Evolutionary conservation across 2,888 invertebrate species (phyloP).

Genomic region (Argynnis bischoffii): DNA sequence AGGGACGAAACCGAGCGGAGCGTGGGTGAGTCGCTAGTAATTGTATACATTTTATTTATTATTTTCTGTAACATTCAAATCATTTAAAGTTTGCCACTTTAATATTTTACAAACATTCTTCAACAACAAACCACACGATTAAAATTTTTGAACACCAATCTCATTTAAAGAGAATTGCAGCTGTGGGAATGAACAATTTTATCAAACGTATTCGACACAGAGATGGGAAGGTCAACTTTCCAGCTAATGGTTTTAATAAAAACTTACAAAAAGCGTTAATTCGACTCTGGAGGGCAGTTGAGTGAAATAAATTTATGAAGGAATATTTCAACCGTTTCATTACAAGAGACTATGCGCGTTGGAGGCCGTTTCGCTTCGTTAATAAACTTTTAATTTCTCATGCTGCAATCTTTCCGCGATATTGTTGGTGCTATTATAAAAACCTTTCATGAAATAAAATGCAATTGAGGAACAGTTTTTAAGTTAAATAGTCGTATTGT

Average conservation of each 20-base stretch:
- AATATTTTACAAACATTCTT: not conserved
- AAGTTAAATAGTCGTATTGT: not conserved
- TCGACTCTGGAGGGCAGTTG: constrained; percentile 33
- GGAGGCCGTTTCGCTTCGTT: constrained; percentile 23
- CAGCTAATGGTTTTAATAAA: constrained; percentile 38
- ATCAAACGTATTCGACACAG: constrained; percentile 25
- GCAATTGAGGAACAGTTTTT: not conserved
- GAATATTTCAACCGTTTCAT: constrained; percentile 49
- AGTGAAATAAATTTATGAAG: constrained; percentile 39
- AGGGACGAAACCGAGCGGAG: too few relatives aligned
- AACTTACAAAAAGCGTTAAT: constrained; percentile 36
- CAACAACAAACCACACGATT: constrained; percentile 1
- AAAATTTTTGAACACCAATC: constrained; percentile 6
- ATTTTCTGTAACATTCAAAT: not conserved
- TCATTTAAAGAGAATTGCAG: constrained; percentile 18
- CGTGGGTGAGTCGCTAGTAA: too few relatives aligned
- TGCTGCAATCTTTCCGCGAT: constrained; percentile 12
- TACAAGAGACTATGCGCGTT: constrained; percentile 30
- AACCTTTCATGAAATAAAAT: not conserved
- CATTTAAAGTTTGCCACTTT: not conserved
- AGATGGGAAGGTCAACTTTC: constrained; percentile 30
- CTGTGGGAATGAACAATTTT: constrained; percentile 21
- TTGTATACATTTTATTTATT: too few relatives aligned
- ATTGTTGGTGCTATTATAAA: constrained; percentile 2
- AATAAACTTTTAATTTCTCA: constrained; percentile 35